Base-by-base conservation (phyloP, 1,140 invertebrate genomes). In the Conopomorpha cramerella region DNA sequence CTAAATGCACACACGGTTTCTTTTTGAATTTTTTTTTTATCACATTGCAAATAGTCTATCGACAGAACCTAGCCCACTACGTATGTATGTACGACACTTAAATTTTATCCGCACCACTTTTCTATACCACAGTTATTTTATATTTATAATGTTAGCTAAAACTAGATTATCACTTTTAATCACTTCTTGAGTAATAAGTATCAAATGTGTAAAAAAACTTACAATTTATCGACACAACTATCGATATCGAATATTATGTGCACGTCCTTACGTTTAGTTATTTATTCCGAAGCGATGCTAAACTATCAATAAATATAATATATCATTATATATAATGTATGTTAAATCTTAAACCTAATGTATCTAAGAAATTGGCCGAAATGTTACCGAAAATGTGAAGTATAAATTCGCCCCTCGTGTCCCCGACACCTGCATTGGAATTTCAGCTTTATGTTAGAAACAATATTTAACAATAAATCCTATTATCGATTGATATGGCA, bases 131-230 rank as follows among this genome's bases (percentile, higher is more conserved):
- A 7, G 6, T 29, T 29, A 29, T 4, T 4, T 29, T n/a, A n/a
- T 43, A 55, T 55, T 49, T 51, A 59, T 64, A 57, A 68, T 60
- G 70, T 66, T 38, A 55, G 52, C 54, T 76, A 67, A 45, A 39
- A 56, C 62, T 72, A 76, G 51, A 55, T 58, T 74, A 76, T 76
- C 71, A 76, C 71, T 72, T 76, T 47, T 65, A 68, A 76, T 76
- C 71, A 76, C 71, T 58, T 74, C 63, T 59, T 61, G 70, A 74
- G 63, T 74, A 65, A 58, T 64, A 74, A 62, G 68, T 76, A 73
- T 76, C 71, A 76, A 74, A 73, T 71, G 67, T 76, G 73, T 76
- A 64, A 76, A 74, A 71, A 68, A n/a, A n/a, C n/a, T n/a, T n/a
- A n/a, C n/a, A n/a, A 41, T 62, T 72, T 67, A 70, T 44, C 62